A percentile compares a stretch with the other conserved stretches of the same genome.
These are phyloP conservation scores for Acronicta psi DNA, from an alignment of 2,888 invertebrate genomes.

Conservation along the genomic window DNA sequence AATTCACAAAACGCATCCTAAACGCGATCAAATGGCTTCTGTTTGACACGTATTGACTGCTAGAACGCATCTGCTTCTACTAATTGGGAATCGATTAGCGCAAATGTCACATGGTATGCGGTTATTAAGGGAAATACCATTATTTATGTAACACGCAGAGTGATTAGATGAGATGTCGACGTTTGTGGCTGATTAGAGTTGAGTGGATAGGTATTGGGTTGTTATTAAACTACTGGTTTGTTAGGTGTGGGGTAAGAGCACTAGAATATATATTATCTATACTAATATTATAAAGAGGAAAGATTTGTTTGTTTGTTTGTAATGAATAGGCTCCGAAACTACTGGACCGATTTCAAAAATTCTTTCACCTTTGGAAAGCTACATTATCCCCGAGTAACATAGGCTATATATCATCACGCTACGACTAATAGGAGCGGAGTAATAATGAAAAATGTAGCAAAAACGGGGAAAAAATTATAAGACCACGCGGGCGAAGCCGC, in stretches of 20 bases:
- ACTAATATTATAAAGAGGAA: no score
- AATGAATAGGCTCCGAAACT: no score
- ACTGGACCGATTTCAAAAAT: no score
- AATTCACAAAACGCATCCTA: conserved; percentile 39
- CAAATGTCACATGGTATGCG: conserved; percentile 46
- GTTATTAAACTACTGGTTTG: conserved; percentile 8
- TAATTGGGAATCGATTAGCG: conserved; percentile 67
- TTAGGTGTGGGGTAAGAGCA: not conserved
- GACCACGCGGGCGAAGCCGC: no score
- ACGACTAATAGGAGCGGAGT: no score
- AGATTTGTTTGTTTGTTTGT: no score
- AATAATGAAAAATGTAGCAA: no score
- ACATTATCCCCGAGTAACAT: no score
- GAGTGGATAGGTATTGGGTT: conserved; percentile 8
- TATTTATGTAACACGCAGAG: conserved; percentile 37
- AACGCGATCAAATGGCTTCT: conserved; percentile 59
- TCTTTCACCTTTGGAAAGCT: no score
- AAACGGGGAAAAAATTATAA: no score
- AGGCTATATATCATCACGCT: no score
- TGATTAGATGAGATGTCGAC: conserved; percentile 36
- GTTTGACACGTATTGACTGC: conserved; percentile 58
- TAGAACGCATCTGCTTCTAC: conserved; percentile 56
- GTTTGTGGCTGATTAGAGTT: conserved; percentile 31
- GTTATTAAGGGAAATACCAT: conserved; percentile 40
- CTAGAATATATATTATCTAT: no score